Evolutionary conservation across 2,797 vertebrate genomes (phyloP).

Genomic region (Tympanoctomys barrerae): DNA sequence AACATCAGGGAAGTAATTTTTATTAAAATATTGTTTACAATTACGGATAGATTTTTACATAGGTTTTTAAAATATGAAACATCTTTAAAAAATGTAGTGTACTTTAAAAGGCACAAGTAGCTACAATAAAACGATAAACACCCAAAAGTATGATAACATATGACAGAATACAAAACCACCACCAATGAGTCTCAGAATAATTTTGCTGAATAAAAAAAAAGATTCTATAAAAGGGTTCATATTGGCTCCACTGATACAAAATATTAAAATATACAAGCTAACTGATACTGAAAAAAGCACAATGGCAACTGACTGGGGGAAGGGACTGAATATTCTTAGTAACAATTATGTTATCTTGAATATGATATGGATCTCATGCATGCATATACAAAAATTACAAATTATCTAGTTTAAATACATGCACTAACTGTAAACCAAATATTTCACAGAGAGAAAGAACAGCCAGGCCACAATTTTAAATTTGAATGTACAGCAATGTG

Average conservation of each 20-base stretch:
- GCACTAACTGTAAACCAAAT: conserved; percentile 29
- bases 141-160: background rate
- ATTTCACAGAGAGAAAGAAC: background rate
- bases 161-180: background rate
- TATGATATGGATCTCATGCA: background rate
- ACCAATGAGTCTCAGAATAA: conserved; percentile 9
- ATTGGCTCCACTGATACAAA: background rate
- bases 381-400: background rate
- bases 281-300: background rate
- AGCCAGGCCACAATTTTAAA: conserved; percentile 16
- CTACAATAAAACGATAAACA: conserved; percentile 35
- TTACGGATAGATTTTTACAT: conserved; percentile 26
- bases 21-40: conserved; percentile 47
- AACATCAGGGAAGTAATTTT: background rate
- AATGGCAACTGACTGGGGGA: background rate
- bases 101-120: conserved; percentile 37
- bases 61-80: conserved; percentile 53
- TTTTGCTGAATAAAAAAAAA: background rate
- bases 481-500: conserved; percentile 46
- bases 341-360: background rate
- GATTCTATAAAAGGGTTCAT: background rate
- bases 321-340: background rate
- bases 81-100: background rate
- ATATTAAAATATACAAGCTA: background rate
- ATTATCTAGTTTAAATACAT: background rate